Conservation (phyloP, 2,888 invertebrate genomes). For the Metellina segmentata region DNA sequence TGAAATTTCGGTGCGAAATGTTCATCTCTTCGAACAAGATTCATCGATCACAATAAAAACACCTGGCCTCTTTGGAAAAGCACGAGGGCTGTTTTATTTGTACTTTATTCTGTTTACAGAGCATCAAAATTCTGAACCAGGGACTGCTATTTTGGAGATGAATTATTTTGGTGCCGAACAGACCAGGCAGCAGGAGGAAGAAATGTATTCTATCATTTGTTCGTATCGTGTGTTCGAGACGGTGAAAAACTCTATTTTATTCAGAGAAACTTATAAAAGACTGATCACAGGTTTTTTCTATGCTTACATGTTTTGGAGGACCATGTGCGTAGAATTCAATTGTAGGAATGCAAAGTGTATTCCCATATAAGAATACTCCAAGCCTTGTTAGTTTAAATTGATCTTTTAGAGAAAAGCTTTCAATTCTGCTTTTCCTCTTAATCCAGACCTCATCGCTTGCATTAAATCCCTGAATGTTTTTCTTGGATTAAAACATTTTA, state of each 20-base stretch:
- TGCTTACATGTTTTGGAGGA: not conserved
- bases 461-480: not conserved
- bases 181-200: not conserved
- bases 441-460: not conserved
- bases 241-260: not conserved
- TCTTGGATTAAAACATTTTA: no score
- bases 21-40: not conserved
- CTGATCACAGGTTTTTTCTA: not conserved
- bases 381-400: not conserved
- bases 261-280: not conserved
- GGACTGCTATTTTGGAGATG: conserved; percentile 10
- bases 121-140: conserved; percentile 28
- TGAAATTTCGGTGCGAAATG: not conserved
- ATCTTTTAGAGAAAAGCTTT: not conserved
- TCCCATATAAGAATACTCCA: not conserved
- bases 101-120: conserved; percentile 19
- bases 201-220: not conserved
- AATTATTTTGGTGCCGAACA: conserved; percentile 9
- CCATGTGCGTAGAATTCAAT: not conserved
- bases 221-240: not conserved
- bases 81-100: conserved; percentile 1
- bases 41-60: not conserved
- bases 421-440: not conserved
- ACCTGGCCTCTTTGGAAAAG: not conserved
- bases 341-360: not conserved